phyloP scores from a whole-genome alignment of 64 coral and sea anemone species.

The Pocillopora verrucosa region DNA sequence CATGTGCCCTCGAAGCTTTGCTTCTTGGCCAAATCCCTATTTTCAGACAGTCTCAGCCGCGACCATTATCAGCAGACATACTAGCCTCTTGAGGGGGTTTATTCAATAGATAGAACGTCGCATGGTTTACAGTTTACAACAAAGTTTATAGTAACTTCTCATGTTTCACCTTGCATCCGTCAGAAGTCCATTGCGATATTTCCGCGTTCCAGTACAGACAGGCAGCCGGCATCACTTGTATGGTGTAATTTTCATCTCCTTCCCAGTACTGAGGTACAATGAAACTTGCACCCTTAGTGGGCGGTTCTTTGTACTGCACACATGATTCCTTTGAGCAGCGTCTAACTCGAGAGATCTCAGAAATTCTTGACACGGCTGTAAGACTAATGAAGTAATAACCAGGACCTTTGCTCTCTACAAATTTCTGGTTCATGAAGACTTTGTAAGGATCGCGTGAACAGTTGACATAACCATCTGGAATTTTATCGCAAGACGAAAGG shows the following conservation, averaged over 20 bases:
- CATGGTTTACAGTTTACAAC: too few species aligned
- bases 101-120: too few species aligned
- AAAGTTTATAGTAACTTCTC: too few species aligned
- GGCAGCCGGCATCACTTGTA: constrained; percentile 22
- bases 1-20: too few species aligned
- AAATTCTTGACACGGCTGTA: not conserved
- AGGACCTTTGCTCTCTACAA: not conserved
- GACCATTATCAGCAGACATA: too few species aligned
- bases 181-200: not conserved
- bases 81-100: too few species aligned
- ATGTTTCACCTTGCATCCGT: constrained; percentile 40
- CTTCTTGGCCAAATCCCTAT: too few species aligned
- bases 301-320: constrained; percentile 11
- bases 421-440: not conserved
- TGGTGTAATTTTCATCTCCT: constrained; percentile 8
- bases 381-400: not conserved
- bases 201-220: constrained; percentile 39
- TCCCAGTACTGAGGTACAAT: not conserved
- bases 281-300: not conserved
- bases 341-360: not conserved
- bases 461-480: not conserved
- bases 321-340: not conserved
- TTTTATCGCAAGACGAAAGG: not conserved
- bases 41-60: too few species aligned
- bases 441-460: constrained; percentile 4